phyloP scores from a whole-genome alignment of 1,140 invertebrate species.

The Pseudomyrmex flavicornis region DNA sequence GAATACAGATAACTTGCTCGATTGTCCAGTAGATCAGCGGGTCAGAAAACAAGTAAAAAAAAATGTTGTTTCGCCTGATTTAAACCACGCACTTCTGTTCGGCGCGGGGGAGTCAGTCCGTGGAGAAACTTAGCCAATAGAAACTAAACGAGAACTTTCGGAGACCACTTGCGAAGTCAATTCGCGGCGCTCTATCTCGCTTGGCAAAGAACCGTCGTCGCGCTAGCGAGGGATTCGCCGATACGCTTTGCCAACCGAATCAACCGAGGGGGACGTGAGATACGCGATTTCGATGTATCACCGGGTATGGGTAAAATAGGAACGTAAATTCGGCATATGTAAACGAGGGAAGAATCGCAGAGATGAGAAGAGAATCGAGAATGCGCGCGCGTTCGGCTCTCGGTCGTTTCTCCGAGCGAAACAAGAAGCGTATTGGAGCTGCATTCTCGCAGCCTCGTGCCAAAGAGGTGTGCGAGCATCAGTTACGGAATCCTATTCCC shows the following conservation, averaged over 20 bases:
- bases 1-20: neutral
- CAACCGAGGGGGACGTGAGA: slow-evolving; percentile 31
- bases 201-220: slow-evolving; percentile 31
- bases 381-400: neutral
- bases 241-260: slow-evolving; percentile 49
- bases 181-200: slow-evolving; percentile 29
- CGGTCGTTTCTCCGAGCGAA: slow-evolving; percentile 13
- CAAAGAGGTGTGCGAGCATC: slow-evolving; percentile 29
- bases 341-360: slow-evolving; percentile 12
- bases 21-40: neutral
- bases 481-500: neutral
- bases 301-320: slow-evolving; percentile 25
- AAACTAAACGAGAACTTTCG: slow-evolving; percentile 37
- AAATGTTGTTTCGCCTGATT: slow-evolving; percentile 16
- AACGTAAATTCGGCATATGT: slow-evolving; percentile 47
- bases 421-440: slow-evolving; percentile 34
- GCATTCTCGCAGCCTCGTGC: slow-evolving; percentile 1
- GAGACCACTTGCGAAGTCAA: slow-evolving; percentile 23
- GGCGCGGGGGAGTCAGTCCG: neutral
- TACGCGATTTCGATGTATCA: slow-evolving; percentile 51
- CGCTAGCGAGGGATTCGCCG: slow-evolving; percentile 9
- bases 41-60: neutral
- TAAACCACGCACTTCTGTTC: neutral
- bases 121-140: slow-evolving; percentile 5
- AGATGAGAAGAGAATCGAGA: slow-evolving; percentile 4